Conservation (phyloP, 2,888 invertebrate species). For the Stomorhina lunata region DNA sequence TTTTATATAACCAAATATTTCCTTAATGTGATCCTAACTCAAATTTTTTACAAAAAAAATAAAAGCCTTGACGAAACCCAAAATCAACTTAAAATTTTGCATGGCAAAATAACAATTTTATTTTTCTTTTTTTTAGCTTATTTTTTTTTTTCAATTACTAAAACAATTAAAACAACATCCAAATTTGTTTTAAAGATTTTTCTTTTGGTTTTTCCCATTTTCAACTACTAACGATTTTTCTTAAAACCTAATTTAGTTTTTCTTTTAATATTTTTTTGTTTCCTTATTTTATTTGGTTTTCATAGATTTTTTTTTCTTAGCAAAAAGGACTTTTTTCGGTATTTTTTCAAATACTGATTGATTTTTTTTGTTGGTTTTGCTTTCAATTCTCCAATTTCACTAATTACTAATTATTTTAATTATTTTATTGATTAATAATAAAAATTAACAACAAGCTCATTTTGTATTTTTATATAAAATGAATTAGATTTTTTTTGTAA, state of each 20-base stretch:
- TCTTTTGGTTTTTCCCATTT: not conserved
- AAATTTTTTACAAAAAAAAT: not conserved
- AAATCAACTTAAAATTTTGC: slow-evolving; percentile 19
- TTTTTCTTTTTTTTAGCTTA: not conserved
- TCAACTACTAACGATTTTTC: slow-evolving; percentile 41
- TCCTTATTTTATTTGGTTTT: slow-evolving; percentile 38
- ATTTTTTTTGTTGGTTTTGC: slow-evolving; percentile 35
- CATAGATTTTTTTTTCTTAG: slow-evolving; percentile 16
- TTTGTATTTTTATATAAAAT: slow-evolving; percentile 32
- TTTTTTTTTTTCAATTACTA: slow-evolving; percentile 24
- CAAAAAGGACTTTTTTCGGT: slow-evolving; percentile 37
- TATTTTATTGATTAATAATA: slow-evolving; percentile 49
- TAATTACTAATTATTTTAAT: slow-evolving; percentile 47
- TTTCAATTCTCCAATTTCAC: slow-evolving; percentile 48
- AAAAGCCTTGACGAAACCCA: too few relatives aligned
- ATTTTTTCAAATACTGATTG: slow-evolving; percentile 14
- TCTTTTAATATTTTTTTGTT: not conserved
- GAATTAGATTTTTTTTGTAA: slow-evolving; percentile 35
- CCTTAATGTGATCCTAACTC: not conserved
- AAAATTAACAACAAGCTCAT: slow-evolving; percentile 63
- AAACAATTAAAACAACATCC: slow-evolving; percentile 42
- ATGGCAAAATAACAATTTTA: slow-evolving; percentile 13
- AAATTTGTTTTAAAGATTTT: not conserved
- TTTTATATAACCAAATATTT: not conserved
- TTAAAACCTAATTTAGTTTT: slow-evolving; percentile 40